Evolutionary conservation across 2,113 vertebrate genomes (phyloP), one percentile per base, ranked within the genome.

Genomic region (Pimephales promelas): DNA sequence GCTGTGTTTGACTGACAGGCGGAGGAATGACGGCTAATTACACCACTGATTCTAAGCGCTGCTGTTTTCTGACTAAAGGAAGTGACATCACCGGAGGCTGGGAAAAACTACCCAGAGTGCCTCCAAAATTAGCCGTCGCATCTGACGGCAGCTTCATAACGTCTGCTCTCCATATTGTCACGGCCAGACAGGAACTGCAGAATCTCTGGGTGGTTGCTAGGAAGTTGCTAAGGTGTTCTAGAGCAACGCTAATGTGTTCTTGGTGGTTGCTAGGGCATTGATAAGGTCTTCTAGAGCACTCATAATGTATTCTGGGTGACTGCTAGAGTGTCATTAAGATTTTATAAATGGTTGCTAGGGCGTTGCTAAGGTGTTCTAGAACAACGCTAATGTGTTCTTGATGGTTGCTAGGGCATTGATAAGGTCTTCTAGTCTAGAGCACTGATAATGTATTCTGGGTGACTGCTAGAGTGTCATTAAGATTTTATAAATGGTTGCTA

Each of bases 71-170:
- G n/a, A 59, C 26, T 83, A 11, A 22, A 61, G 71, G 56, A 74
- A 4, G 22, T 73, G 36, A 73, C 52, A 73, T 59, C 56, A 66
- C 64, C 8, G 9, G 31, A 20, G 66, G 80, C 28, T 71, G 28
- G 10, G 52, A 40, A 40, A 80, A 80, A n/a, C 52, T 22, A 54
- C 18, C 13, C 3, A 34, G 16, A 66, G 31, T 14, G 49, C 47
- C 31, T 56, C 28, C 13, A n/a, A 70, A 70, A 81, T 54, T 70
- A 68, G 20, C 81, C 56, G 4, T 72, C n/a, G 56, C 80, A 18
- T 54, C 34, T 43, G 52, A 82, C 24, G 36, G 22, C 34, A 13
- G 22, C 13, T 26, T 56, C 80, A 20, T 18, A 52, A 66, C 62
- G 47, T 68, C 28, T 22, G 11, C 9, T 28, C 24, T 10, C 0